These are phyloP conservation scores for Gastrophryne carolinensis DNA, from an alignment of 2,797 vertebrate genomes.

Conservation along the genomic window DNA sequence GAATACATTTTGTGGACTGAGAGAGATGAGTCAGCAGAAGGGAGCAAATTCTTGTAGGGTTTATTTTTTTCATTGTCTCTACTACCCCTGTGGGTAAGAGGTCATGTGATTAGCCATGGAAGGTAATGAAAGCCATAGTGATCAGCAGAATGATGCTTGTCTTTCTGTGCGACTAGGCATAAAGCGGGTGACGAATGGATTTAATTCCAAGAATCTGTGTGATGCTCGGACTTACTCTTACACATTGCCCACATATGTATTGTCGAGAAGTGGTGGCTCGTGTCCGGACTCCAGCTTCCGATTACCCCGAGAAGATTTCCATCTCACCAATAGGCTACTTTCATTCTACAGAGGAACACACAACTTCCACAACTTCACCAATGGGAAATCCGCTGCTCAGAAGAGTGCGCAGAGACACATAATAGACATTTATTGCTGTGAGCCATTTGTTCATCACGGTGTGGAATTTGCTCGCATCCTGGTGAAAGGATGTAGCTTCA, in stretches of 20 bases:
- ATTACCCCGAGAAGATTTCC: conserved; percentile 30
- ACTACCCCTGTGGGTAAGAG: too few species aligned
- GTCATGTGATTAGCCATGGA: too few species aligned
- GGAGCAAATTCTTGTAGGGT: too few species aligned
- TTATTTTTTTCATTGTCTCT: too few species aligned
- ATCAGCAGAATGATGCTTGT: too few species aligned
- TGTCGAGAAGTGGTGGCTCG: background rate
- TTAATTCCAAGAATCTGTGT: conserved; percentile 34
- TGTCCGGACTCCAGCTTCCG: conserved; percentile 37
- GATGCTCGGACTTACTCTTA: conserved; percentile 45
- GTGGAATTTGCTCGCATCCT: conserved; percentile 36
- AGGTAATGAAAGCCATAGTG: too few species aligned
- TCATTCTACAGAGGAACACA: conserved; percentile 43
- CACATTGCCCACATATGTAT: conserved; percentile 40
- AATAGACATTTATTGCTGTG: conserved; percentile 23
- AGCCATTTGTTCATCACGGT: conserved; percentile 35
- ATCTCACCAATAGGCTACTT: conserved; percentile 29
- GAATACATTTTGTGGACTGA: too few species aligned
- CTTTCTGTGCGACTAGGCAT: conserved; percentile 28
- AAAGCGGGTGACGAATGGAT: conserved; percentile 28
- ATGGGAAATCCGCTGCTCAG: conserved; percentile 14
- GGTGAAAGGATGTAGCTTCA: conserved; percentile 43
- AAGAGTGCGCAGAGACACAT: conserved; percentile 28
- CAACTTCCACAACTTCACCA: conserved; percentile 50
- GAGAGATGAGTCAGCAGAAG: too few species aligned